Percentiles rank a stretch among this genome's conserved stretches.
phyloP scores from a whole-genome alignment of 2,888 invertebrate genomes.

The Acronicta aceris region DNA sequence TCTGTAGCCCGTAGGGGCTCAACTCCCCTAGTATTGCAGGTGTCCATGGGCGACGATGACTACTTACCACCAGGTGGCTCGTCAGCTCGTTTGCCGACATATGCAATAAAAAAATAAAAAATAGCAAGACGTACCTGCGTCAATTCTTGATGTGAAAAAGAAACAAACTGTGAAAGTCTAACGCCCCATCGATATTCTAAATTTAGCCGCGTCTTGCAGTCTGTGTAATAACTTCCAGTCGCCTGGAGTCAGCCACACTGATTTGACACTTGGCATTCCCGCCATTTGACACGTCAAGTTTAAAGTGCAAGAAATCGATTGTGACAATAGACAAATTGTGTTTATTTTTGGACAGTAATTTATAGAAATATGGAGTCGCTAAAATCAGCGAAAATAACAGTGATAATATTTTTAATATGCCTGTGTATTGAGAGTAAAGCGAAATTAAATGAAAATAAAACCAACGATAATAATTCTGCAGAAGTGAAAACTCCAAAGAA shows the following conservation, averaged over 20 bases:
- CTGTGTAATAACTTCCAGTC: constrained; percentile 70
- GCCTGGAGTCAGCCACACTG: constrained; percentile 66
- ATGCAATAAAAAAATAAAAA: too few species aligned
- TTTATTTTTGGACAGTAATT: constrained; percentile 30
- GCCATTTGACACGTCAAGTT: constrained; percentile 59
- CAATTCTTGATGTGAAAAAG: constrained; percentile 41
- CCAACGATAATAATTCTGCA: constrained; percentile 58
- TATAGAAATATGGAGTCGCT: constrained; percentile 58
- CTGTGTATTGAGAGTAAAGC: constrained; percentile 64
- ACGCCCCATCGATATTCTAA: constrained; percentile 72
- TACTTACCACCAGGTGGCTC: too few species aligned
- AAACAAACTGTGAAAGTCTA: constrained; percentile 42
- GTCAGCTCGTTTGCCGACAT: too few species aligned
- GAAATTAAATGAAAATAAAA: constrained; percentile 65
- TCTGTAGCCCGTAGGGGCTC: too few species aligned
- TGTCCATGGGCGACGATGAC: too few species aligned
- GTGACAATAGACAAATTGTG: constrained; percentile 35
- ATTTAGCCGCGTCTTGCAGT: constrained; percentile 73
- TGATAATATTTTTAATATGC: constrained; percentile 65
- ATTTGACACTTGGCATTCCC: constrained; percentile 62
- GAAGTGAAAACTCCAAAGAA: constrained; percentile 65
- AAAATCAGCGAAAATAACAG: constrained; percentile 55
- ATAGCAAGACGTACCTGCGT: neutral
- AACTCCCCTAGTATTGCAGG: too few species aligned
- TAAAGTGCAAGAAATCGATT: constrained; percentile 23